Percentiles rank a stretch among this genome's conserved stretches.
These are phyloP conservation scores for Chrysolina oricalcia DNA, from an alignment of 2,888 invertebrate species.

Conservation along the genomic window DNA sequence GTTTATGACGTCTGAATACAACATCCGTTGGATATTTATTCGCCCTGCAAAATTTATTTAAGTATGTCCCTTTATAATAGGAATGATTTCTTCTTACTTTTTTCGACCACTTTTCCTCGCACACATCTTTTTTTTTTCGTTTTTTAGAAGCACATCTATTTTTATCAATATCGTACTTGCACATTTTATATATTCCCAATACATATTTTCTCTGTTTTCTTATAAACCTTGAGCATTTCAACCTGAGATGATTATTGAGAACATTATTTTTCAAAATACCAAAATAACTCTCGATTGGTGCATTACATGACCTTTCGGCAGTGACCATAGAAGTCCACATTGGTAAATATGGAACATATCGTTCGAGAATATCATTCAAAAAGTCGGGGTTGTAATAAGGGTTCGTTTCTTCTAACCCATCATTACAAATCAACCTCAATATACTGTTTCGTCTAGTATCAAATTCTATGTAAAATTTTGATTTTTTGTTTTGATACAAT, in stretches of 20 bases:
- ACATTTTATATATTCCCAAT: slow-evolving; percentile 17
- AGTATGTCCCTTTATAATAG: slow-evolving; percentile 21
- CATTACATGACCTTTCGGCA: slow-evolving; percentile 30
- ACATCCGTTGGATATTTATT: not conserved
- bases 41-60: not conserved
- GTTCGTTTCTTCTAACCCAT: slow-evolving; percentile 25
- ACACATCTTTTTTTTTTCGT: slow-evolving; percentile 2
- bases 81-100: slow-evolving; percentile 10
- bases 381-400: slow-evolving; percentile 33
- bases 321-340: slow-evolving; percentile 30
- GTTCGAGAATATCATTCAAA: slow-evolving; percentile 21
- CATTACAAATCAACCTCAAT: slow-evolving; percentile 26
- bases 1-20: not conserved
- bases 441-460: slow-evolving; percentile 10
- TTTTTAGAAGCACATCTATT: slow-evolving; percentile 23
- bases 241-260: slow-evolving; percentile 10
- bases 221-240: slow-evolving; percentile 31
- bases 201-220: slow-evolving; percentile 26
- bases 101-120: slow-evolving; percentile 33
- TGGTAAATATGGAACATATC: slow-evolving; percentile 35
- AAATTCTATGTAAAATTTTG: slow-evolving; percentile 20
- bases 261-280: too few species aligned
- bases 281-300: slow-evolving; percentile 32
- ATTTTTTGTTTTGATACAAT: slow-evolving; percentile 9
- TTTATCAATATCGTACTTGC: slow-evolving; percentile 24